phyloP scores from a whole-genome alignment of 2,113 vertebrate species.

The Ceyx melanurus region DNA sequence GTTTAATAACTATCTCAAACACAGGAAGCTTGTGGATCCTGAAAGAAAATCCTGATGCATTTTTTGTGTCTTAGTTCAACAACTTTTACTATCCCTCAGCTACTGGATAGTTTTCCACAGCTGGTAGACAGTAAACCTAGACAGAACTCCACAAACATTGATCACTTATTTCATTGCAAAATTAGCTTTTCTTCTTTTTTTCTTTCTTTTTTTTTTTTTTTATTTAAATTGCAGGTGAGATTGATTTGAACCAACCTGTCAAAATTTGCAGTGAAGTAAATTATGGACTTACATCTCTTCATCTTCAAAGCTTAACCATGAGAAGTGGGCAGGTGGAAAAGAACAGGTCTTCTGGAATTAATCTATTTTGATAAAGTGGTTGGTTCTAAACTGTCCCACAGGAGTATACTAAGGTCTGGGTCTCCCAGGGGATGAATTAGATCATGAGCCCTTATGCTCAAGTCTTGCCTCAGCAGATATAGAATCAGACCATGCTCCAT shows the following conservation, averaged over 20 bases:
- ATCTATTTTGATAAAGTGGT: neutral
- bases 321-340: neutral
- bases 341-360: neutral
- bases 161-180: slow-evolving; percentile 19
- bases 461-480: neutral
- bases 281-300: neutral
- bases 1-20: neutral
- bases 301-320: neutral
- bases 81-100: neutral
- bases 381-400: neutral
- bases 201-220: neutral
- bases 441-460: neutral
- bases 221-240: slow-evolving; percentile 31
- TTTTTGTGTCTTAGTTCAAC: neutral
- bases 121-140: neutral
- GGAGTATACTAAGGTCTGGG: neutral
- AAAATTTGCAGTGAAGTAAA: neutral
- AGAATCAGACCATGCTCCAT: neutral
- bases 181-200: neutral
- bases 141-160: neutral
- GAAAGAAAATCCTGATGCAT: neutral
- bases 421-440: neutral
- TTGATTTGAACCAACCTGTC: neutral
- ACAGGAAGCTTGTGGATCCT: neutral
- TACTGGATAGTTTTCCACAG: neutral